These are phyloP conservation scores for Platichthys flesus DNA, from an alignment of 2,113 vertebrate species.

Conservation along the genomic window DNA sequence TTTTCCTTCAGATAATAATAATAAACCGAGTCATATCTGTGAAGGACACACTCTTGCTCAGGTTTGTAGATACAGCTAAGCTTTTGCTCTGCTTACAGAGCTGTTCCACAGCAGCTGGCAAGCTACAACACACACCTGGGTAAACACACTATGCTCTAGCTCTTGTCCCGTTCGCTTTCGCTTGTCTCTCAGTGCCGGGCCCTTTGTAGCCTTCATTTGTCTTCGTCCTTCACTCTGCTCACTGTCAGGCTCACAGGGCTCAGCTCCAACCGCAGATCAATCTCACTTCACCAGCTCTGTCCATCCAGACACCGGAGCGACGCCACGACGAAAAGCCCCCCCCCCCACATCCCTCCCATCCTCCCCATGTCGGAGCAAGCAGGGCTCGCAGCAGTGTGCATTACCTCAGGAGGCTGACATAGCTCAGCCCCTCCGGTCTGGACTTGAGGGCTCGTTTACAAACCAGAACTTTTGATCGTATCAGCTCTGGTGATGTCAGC, in stretches of 20 bases:
- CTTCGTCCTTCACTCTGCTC: constrained; percentile 66
- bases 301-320: constrained; percentile 58
- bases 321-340: constrained; percentile 48
- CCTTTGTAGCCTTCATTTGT: constrained; percentile 53
- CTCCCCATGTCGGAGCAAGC: constrained; percentile 64
- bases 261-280: constrained; percentile 59
- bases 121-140: constrained; percentile 80
- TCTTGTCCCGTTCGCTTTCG: constrained; percentile 54
- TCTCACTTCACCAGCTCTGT: constrained; percentile 68
- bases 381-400: constrained; percentile 49
- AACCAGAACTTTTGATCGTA: constrained; percentile 61
- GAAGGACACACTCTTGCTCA: constrained; percentile 61
- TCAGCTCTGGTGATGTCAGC: constrained; percentile 68
- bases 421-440: constrained; percentile 52
- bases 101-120: constrained; percentile 78
- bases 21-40: constrained; percentile 63
- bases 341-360: constrained; percentile 63
- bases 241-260: constrained; percentile 60
- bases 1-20: constrained; percentile 67
- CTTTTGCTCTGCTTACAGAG: constrained; percentile 76
- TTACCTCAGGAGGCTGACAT: constrained; percentile 73
- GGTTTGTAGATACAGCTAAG: constrained; percentile 72
- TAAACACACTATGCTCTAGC: constrained; percentile 75
- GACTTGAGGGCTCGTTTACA: constrained; percentile 47
- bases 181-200: constrained; percentile 39